Percentiles rank a stretch among this genome's conserved stretches.
Conservation (phyloP, 64 coral and sea anemone species). For the Pocillopora damicornis region DNA sequence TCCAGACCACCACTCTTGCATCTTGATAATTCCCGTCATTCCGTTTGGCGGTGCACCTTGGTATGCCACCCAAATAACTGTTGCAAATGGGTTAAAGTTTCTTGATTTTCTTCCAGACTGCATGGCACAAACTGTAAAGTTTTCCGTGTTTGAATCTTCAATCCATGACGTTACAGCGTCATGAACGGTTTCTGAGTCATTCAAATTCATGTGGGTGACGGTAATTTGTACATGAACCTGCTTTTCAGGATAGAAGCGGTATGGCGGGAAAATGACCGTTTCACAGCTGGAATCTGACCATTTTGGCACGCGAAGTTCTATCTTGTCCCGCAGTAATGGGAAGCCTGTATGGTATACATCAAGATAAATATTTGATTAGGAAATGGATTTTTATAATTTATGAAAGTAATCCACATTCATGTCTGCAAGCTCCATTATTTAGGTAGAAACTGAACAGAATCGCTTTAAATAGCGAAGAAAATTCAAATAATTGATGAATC, state of each 20-base stretch:
- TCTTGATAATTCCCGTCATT: constrained; percentile 45
- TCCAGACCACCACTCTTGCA: constrained; percentile 53
- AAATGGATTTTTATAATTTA: too few relatives aligned
- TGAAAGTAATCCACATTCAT: too few relatives aligned
- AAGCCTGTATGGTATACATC: constrained; percentile 21
- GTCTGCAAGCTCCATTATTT: too few relatives aligned
- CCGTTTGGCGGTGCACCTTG: constrained; percentile 34
- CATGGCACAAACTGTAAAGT: constrained; percentile 60
- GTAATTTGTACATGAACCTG: constrained; percentile 37
- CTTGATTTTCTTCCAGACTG: constrained; percentile 54
- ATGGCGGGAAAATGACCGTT: constrained; percentile 19
- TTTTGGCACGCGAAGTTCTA: constrained; percentile 18
- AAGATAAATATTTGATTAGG: too few relatives aligned
- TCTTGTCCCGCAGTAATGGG: constrained; percentile 22
- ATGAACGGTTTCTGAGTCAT: constrained; percentile 38
- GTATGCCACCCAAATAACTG: constrained; percentile 41
- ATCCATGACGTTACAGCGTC: constrained; percentile 41
- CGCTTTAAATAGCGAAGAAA: too few relatives aligned
- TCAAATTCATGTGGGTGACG: constrained; percentile 41
- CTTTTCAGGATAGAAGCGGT: constrained; percentile 17
- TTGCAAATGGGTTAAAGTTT: constrained; percentile 23
- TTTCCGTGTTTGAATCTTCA: constrained; percentile 12
- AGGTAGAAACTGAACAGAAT: too few relatives aligned
- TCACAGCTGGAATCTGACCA: constrained; percentile 48
- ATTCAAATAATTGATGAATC: too few relatives aligned